Percentiles rank a stretch among this genome's conserved stretches.
Evolutionary conservation across 2,888 invertebrate genomes (phyloP).

Genomic region (Merodon equestris): DNA sequence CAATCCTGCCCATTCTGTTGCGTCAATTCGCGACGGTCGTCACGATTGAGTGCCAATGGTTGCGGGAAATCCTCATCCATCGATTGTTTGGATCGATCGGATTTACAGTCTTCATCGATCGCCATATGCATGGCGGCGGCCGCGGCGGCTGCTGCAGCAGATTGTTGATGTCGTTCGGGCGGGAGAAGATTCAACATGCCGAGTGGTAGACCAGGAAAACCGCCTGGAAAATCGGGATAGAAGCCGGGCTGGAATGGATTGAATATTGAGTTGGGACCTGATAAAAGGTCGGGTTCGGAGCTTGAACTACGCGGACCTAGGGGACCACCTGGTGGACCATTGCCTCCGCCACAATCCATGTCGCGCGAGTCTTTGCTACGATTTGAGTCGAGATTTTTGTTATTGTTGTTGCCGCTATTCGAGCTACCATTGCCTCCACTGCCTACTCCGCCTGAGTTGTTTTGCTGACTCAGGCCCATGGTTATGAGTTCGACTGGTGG

Average conservation of each 20-base stretch:
- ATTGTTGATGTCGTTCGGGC: constrained; percentile 84
- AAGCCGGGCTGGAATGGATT: constrained; percentile 89
- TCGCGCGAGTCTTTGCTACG: constrained; percentile 74
- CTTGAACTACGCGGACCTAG: constrained; percentile 82
- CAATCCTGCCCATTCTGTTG: constrained; percentile 92
- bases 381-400: constrained; percentile 72
- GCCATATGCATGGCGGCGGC: constrained; percentile 81
- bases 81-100: constrained; percentile 82
- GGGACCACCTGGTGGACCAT: constrained; percentile 68
- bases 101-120: constrained; percentile 84
- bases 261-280: constrained; percentile 84
- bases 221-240: constrained; percentile 89
- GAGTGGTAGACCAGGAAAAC: constrained; percentile 88
- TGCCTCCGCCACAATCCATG: constrained; percentile 71
- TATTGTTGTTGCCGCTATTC: constrained; percentile 70
- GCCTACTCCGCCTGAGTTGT: constrained; percentile 32
- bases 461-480: constrained; percentile 80
- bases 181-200: constrained; percentile 92
- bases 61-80: constrained; percentile 81
- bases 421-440: constrained; percentile 59
- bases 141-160: constrained; percentile 77
- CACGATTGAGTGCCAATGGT: constrained; percentile 82
- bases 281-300: constrained; percentile 84
- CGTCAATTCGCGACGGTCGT: constrained; percentile 82
- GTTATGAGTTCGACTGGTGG: constrained; percentile 85